Evolutionary conservation across 2,797 vertebrate genomes (phyloP).

Genomic region (Meriones psammophilus): DNA sequence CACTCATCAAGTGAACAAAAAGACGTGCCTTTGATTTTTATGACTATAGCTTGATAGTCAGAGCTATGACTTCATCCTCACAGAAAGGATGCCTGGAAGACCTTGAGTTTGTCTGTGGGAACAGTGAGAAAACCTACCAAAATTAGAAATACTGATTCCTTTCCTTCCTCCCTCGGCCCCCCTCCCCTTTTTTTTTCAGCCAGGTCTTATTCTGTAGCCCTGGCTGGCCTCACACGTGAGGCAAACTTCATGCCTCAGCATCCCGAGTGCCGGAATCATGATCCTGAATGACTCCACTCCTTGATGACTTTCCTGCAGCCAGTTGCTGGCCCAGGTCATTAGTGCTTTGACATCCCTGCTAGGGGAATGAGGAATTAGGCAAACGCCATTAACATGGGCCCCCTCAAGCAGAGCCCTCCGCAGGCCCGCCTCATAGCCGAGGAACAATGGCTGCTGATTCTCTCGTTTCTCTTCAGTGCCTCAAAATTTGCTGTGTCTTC

Average conservation of each 20-base stretch:
- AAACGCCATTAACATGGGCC: not conserved
- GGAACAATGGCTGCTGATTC: slow-evolving; percentile 71
- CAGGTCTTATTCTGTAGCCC: not conserved
- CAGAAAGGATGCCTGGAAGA: not conserved
- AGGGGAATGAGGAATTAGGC: not conserved
- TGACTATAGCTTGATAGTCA: not conserved
- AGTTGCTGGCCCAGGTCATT: not conserved
- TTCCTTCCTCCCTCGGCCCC: not conserved
- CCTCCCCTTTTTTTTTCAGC: too few species aligned
- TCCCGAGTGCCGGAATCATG: not conserved
- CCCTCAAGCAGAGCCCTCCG: not conserved
- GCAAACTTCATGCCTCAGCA: not conserved
- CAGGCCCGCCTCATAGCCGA: slow-evolving; percentile 13
- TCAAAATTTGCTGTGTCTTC: slow-evolving; percentile 58
- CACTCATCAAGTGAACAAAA: not conserved
- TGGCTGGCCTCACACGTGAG: not conserved
- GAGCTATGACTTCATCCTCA: not conserved
- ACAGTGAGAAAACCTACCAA: not conserved
- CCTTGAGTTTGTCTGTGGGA: not conserved
- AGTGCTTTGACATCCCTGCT: slow-evolving; percentile 1
- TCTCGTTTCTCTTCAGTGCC: slow-evolving; percentile 68
- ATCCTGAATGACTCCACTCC: not conserved
- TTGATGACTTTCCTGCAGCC: not conserved
- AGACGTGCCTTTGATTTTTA: not conserved
- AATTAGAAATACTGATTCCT: not conserved